Evolutionary conservation across 1,140 invertebrate species (phyloP).

Genomic region (Adelges cooleyi): DNA sequence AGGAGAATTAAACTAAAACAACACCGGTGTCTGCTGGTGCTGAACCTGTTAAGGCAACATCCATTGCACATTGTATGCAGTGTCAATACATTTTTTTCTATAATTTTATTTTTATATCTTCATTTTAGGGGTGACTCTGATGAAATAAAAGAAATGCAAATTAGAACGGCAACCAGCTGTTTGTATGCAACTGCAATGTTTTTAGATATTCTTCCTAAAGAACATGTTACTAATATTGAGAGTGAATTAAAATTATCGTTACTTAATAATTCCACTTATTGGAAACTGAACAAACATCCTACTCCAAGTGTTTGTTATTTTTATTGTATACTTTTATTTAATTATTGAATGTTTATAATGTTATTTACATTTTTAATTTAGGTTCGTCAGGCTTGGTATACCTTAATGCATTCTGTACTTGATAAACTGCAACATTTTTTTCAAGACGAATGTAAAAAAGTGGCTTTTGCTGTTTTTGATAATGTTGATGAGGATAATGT

Average conservation of each 20-base stretch:
- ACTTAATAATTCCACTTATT: constrained; percentile 53
- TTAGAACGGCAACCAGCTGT: constrained; percentile 52
- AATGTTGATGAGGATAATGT: constrained; percentile 61
- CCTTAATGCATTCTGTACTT: constrained; percentile 50
- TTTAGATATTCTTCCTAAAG: constrained; percentile 42
- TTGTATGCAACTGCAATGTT: constrained; percentile 54
- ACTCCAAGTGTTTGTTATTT: constrained; percentile 42
- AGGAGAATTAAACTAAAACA: too few relatives aligned
- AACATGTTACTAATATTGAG: constrained; percentile 43
- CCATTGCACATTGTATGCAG: constrained; percentile 30
- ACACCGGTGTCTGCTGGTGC: too few relatives aligned
- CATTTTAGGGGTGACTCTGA: constrained; percentile 45
- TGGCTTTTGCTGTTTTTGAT: constrained; percentile 49
- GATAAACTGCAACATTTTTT: constrained; percentile 42
- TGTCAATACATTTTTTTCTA: constrained; percentile 20
- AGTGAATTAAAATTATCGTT: constrained; percentile 44
- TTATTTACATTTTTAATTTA: constrained; percentile 32
- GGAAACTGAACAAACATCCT: constrained; percentile 55
- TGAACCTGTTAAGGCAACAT: too few relatives aligned
- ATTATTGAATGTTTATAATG: not conserved
- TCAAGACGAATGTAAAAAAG: constrained; percentile 43
- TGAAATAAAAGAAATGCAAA: constrained; percentile 61
- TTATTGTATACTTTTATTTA: constrained; percentile 14
- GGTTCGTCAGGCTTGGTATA: constrained; percentile 53
- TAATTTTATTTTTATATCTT: constrained; percentile 29